Percentiles rank a stretch among this genome's conserved stretches.
These are phyloP conservation scores for Nephila pilipes DNA, from an alignment of 1,140 invertebrate species.

Conservation along the genomic window DNA sequence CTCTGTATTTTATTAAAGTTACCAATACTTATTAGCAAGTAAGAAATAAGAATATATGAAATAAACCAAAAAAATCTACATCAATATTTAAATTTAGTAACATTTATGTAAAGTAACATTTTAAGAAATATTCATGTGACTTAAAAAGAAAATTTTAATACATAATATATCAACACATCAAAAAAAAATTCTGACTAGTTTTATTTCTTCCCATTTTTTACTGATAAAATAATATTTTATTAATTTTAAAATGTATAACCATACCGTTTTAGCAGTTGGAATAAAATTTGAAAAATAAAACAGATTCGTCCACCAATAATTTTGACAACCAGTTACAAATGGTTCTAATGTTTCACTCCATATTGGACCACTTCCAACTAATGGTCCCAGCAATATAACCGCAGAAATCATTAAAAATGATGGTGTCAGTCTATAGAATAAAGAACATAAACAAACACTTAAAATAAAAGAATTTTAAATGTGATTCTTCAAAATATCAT, in stretches of 20 bases:
- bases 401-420: slow-evolving; percentile 76
- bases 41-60: no score
- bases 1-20: no score
- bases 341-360: slow-evolving; percentile 77
- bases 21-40: no score
- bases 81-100: no score
- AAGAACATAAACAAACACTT: slow-evolving; percentile 8
- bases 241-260: neutral
- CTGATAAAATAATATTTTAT: neutral
- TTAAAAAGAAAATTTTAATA: neutral
- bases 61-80: no score
- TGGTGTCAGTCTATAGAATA: slow-evolving; percentile 70
- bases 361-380: slow-evolving; percentile 76
- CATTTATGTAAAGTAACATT: no score
- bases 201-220: no score
- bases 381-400: slow-evolving; percentile 70
- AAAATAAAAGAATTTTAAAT: neutral
- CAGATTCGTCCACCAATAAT: slow-evolving; percentile 79
- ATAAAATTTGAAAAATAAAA: slow-evolving; percentile 78
- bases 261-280: slow-evolving; percentile 71
- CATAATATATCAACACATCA: no score
- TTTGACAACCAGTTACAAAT: slow-evolving; percentile 77
- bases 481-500: neutral
- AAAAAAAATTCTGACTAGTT: no score
- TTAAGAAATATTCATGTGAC: no score